phyloP scores from a whole-genome alignment of 1,140 invertebrate genomes.

The Lucilia sericata region DNA sequence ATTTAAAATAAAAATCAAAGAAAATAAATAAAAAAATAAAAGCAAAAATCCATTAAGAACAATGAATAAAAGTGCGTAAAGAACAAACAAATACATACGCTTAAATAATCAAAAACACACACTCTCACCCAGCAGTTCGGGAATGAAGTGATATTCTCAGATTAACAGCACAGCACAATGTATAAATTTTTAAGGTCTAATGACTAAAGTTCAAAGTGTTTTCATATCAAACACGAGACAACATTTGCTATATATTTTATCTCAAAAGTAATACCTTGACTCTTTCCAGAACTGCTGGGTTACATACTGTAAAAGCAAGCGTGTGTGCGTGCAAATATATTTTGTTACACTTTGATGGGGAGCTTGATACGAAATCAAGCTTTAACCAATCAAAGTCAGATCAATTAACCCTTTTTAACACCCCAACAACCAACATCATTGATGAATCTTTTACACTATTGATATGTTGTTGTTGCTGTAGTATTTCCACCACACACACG shows the following conservation, averaged over 20 bases:
- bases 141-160: too few relatives aligned
- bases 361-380: background rate
- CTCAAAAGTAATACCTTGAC: too few relatives aligned
- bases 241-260: too few relatives aligned
- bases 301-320: too few relatives aligned
- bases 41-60: background rate
- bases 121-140: too few relatives aligned
- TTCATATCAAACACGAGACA: too few relatives aligned
- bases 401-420: constrained; percentile 29
- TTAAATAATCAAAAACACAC: too few relatives aligned
- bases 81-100: background rate
- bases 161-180: too few relatives aligned
- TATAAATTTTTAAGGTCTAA: too few relatives aligned
- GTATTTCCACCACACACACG: background rate
- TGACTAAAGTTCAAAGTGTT: too few relatives aligned
- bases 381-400: constrained; percentile 19
- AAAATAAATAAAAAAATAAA: background rate
- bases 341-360: background rate
- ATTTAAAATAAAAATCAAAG: background rate
- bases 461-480: background rate
- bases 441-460: background rate
- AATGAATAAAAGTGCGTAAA: background rate
- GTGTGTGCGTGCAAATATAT: too few relatives aligned
- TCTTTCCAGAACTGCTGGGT: too few relatives aligned
- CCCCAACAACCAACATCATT: background rate